These are phyloP conservation scores for Lithophane semibrunnea DNA, from an alignment of 2,888 invertebrate genomes.

Conservation along the genomic window DNA sequence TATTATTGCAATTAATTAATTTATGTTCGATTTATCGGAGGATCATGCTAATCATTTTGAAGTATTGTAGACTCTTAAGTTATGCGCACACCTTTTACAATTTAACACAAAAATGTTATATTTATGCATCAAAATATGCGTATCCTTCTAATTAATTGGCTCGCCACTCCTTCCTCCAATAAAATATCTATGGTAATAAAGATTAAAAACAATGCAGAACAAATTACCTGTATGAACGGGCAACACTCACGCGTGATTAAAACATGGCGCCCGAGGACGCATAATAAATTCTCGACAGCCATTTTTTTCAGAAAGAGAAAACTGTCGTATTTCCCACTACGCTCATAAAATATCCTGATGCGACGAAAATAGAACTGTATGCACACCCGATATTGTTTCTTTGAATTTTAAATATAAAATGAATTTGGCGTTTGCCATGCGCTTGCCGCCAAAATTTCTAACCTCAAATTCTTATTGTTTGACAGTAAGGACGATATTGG, in stretches of 20 bases:
- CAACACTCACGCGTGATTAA: slow-evolving; percentile 78
- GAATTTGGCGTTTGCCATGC: slow-evolving; percentile 57
- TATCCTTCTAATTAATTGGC: slow-evolving; percentile 44
- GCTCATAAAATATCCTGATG: slow-evolving; percentile 85
- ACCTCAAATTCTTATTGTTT: slow-evolving; percentile 68
- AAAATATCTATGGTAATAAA: slow-evolving; percentile 58
- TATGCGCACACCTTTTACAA: background rate
- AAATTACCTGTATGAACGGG: slow-evolving; percentile 73
- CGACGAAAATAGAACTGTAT: slow-evolving; percentile 81
- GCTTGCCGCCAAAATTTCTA: slow-evolving; percentile 65
- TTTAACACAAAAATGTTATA: slow-evolving; percentile 1
- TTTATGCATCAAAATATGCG: slow-evolving; percentile 10
- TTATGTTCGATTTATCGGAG: no score
- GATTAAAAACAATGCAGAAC: slow-evolving; percentile 63
- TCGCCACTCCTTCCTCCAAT: slow-evolving; percentile 58
- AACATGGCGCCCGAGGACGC: slow-evolving; percentile 77
- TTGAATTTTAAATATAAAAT: slow-evolving; percentile 86
- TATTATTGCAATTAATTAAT: no score
- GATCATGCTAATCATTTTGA: no score
- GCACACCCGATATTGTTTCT: slow-evolving; percentile 88
- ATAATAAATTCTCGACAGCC: slow-evolving; percentile 78
- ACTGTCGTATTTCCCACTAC: slow-evolving; percentile 86
- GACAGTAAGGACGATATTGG: slow-evolving; percentile 70
- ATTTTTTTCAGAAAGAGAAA: slow-evolving; percentile 77
- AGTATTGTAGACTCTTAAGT: background rate